Conservation (phyloP, 2,888 invertebrate genomes). For the Eupithecia exiguata region DNA sequence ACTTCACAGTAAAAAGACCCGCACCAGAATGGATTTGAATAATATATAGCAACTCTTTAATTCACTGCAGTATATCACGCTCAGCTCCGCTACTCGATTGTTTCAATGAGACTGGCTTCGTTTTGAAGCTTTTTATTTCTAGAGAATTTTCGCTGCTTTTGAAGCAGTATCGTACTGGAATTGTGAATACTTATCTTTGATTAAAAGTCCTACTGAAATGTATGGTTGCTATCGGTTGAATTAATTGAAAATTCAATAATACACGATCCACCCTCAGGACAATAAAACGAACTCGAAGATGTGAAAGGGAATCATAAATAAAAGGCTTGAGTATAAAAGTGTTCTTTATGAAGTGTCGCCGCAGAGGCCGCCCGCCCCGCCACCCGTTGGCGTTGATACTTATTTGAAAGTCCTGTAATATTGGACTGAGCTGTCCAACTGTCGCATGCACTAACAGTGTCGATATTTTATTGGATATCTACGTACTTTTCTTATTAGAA, state of each 20-base stretch:
- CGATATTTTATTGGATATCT: slow-evolving; percentile 54
- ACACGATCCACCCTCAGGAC: slow-evolving; percentile 60
- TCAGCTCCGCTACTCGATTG: slow-evolving; percentile 41
- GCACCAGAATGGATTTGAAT: slow-evolving; percentile 75
- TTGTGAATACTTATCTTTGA: slow-evolving; percentile 13
- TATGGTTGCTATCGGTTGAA: slow-evolving; percentile 42
- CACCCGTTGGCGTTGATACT: slow-evolving; percentile 74
- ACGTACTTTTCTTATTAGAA: slow-evolving; percentile 24
- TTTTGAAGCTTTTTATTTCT: slow-evolving; percentile 25
- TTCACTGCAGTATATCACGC: slow-evolving; percentile 52
- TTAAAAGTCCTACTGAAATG: slow-evolving; percentile 13
- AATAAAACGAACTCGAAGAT: slow-evolving; percentile 75
- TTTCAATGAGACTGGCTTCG: slow-evolving; percentile 36
- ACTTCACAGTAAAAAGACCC: slow-evolving; percentile 77
- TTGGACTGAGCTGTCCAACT: slow-evolving; percentile 63
- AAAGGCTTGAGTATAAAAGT: slow-evolving; percentile 81
- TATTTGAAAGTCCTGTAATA: slow-evolving; percentile 81
- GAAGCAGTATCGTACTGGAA: slow-evolving; percentile 4
- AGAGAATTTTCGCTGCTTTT: slow-evolving; percentile 14
- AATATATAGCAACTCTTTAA: slow-evolving; percentile 77
- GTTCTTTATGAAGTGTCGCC: slow-evolving; percentile 82
- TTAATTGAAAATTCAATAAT: slow-evolving; percentile 67
- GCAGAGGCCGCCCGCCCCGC: slow-evolving; percentile 59
- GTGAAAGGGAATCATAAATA: slow-evolving; percentile 79
- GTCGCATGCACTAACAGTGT: slow-evolving; percentile 51